Percentiles rank a stretch among this genome's conserved stretches.
Conservation (phyloP, 2,888 invertebrate genomes). For the Spodoptera exigua region DNA sequence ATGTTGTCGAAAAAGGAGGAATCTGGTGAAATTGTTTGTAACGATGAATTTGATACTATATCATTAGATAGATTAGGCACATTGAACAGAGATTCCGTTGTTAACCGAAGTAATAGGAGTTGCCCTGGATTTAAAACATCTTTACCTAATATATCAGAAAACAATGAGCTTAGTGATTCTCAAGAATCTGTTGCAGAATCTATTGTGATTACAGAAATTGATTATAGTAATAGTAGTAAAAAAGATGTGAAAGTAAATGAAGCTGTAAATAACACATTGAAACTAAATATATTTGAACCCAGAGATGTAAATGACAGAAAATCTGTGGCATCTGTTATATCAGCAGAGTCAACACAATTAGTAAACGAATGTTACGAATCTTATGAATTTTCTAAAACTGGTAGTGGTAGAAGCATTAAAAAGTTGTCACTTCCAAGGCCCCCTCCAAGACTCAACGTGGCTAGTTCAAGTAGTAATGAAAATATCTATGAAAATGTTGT, state of each 20-base stretch:
- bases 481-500: slow-evolving; percentile 80
- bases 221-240: slow-evolving; percentile 62
- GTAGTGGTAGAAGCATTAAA: slow-evolving; percentile 45
- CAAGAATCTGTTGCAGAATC: slow-evolving; percentile 74
- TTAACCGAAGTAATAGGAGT: slow-evolving; percentile 85
- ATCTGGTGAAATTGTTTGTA: slow-evolving; percentile 83
- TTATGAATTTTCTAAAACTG: slow-evolving; percentile 71
- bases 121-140: slow-evolving; percentile 86
- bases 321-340: slow-evolving; percentile 69
- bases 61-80: slow-evolving; percentile 83
- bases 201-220: slow-evolving; percentile 66
- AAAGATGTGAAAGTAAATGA: slow-evolving; percentile 61
- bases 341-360: slow-evolving; percentile 73
- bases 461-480: slow-evolving; percentile 56
- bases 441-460: slow-evolving; percentile 71
- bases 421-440: slow-evolving; percentile 71
- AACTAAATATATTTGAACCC: slow-evolving; percentile 78
- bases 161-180: slow-evolving; percentile 81
- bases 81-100: slow-evolving; percentile 81
- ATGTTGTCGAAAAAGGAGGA: slow-evolving; percentile 84
- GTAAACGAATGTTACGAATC: slow-evolving; percentile 85
- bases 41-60: slow-evolving; percentile 86
- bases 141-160: slow-evolving; percentile 85
- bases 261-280: slow-evolving; percentile 72
- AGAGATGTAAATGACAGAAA: slow-evolving; percentile 63